Evolutionary conservation across 2,113 vertebrate species (phyloP).

Genomic region (Phalacrocorax brasilianus): DNA sequence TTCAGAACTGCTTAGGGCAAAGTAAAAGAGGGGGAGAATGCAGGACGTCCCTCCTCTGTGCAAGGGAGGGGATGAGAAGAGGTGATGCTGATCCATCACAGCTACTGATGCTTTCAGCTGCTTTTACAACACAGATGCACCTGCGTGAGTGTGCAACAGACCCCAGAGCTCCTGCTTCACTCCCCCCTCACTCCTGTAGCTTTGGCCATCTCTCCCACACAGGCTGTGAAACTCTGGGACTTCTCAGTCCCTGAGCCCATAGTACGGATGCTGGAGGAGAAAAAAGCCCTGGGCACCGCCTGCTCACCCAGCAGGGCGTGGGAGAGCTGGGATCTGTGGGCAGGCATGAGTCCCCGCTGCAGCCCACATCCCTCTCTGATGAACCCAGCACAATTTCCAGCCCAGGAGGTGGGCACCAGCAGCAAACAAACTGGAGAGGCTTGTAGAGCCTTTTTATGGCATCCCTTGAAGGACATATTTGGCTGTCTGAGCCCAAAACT

Average conservation of each 20-base stretch:
- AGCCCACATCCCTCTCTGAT: neutral
- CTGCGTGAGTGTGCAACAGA: neutral
- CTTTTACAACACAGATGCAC: neutral
- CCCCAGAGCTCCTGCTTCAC: neutral
- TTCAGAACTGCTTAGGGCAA: neutral
- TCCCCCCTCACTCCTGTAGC: neutral
- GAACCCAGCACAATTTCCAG: neutral
- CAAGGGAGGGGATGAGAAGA: neutral
- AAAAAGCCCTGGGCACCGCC: neutral
- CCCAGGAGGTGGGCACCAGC: neutral
- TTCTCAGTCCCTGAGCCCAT: neutral
- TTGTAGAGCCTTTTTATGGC: neutral
- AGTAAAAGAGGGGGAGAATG: neutral
- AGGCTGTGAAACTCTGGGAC: neutral
- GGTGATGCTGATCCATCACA: neutral
- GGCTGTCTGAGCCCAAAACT: neutral
- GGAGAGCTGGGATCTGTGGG: neutral
- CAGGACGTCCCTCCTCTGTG: too few relatives aligned
- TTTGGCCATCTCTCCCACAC: neutral
- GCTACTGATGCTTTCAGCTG: neutral
- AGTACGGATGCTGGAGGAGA: neutral
- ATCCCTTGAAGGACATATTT: neutral
- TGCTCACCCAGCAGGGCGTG: neutral
- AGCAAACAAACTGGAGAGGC: neutral
- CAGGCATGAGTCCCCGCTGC: neutral